A percentile compares a stretch with the other conserved stretches of the same genome.
Evolutionary conservation across 1,140 invertebrate species (phyloP).

Genomic region (Berghia stephanieae): DNA sequence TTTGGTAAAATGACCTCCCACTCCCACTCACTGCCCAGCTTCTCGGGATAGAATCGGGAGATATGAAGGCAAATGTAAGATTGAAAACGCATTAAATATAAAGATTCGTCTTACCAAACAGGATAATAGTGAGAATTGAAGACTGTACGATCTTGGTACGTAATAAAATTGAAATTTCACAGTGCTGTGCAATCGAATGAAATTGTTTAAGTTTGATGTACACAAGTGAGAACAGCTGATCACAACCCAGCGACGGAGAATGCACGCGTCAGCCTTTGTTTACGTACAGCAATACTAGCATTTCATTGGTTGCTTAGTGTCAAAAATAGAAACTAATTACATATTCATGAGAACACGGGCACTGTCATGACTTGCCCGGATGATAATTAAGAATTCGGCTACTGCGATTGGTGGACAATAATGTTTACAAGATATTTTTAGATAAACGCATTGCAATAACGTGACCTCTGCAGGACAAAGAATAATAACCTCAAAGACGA

Average conservation of each 20-base stretch:
- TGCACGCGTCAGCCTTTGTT: slow-evolving; percentile 44
- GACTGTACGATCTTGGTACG: not conserved
- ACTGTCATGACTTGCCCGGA: slow-evolving; percentile 30
- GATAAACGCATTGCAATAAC: not conserved
- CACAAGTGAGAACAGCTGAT: slow-evolving; percentile 42
- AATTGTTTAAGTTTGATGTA: not conserved
- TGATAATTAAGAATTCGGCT: not conserved
- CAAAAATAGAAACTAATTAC: slow-evolving; percentile 26
- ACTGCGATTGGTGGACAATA: slow-evolving; percentile 6
- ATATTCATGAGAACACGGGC: slow-evolving; percentile 38
- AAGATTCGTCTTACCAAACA: not conserved
- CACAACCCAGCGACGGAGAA: slow-evolving; percentile 34
- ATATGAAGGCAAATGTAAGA: not conserved
- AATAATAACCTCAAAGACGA: too few species aligned
- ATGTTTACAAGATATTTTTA: slow-evolving; percentile 24
- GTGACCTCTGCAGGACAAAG: not conserved
- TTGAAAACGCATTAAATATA: not conserved
- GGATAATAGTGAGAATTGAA: not conserved
- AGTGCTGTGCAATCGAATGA: not conserved
- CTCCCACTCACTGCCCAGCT: too few species aligned
- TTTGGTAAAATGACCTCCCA: too few species aligned
- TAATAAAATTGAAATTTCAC: not conserved
- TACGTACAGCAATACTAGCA: slow-evolving; percentile 31
- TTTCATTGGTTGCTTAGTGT: slow-evolving; percentile 37
- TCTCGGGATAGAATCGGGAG: too few species aligned